A percentile compares a stretch with the other conserved stretches of the same genome.
Evolutionary conservation across 2,888 invertebrate genomes (phyloP).

Genomic region (Cinara cedri): DNA sequence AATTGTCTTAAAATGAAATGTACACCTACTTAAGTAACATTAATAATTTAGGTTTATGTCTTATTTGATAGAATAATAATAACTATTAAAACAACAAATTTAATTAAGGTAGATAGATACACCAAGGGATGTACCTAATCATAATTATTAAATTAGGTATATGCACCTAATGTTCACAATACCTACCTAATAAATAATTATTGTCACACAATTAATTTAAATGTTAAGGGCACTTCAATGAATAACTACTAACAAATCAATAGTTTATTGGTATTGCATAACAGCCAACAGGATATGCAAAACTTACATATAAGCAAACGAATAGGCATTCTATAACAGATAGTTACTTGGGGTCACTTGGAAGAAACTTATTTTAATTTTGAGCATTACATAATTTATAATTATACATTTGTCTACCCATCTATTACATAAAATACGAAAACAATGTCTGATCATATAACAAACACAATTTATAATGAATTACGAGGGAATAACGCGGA

Average conservation of each 20-base stretch:
- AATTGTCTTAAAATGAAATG: too few species aligned
- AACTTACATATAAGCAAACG: background rate
- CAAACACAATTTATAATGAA: too few species aligned
- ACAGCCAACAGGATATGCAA: background rate
- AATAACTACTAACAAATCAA: constrained; percentile 7
- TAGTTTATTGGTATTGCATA: constrained; percentile 6
- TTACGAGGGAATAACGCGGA: too few species aligned
- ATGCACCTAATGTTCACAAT: too few species aligned
- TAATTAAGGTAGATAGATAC: too few species aligned
- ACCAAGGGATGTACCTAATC: too few species aligned
- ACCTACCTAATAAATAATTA: too few species aligned
- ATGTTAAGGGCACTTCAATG: background rate
- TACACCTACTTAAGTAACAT: background rate
- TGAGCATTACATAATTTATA: constrained; percentile 6
- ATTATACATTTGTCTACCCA: background rate
- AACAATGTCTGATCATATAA: background rate
- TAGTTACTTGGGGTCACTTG: background rate
- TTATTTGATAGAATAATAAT: background rate
- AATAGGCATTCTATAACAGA: background rate
- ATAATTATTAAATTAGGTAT: too few species aligned
- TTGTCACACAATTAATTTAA: too few species aligned
- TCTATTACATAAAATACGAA: background rate
- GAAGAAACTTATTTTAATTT: constrained; percentile 7
- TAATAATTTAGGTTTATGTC: background rate
- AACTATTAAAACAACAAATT: background rate